A percentile compares a stretch with the other conserved stretches of the same genome.
phyloP scores from a whole-genome alignment of 2,113 vertebrate species.

The Scolopax mira region DNA sequence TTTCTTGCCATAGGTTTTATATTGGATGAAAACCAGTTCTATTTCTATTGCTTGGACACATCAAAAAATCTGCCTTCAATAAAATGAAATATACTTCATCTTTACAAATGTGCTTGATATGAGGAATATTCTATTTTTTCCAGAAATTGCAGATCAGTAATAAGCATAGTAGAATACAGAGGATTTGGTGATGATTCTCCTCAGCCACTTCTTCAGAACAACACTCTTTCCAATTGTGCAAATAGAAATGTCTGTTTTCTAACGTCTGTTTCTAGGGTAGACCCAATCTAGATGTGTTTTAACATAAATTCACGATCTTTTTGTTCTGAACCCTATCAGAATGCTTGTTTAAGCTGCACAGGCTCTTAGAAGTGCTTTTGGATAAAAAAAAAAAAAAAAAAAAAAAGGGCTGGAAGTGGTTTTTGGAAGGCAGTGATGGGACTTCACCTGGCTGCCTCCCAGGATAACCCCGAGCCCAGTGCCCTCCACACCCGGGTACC shows the following conservation, averaged over 20 bases:
- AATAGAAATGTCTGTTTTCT: background rate
- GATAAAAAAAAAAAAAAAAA: background rate
- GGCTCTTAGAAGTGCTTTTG: background rate
- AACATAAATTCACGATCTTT: background rate
- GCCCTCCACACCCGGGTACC: fast-evolving
- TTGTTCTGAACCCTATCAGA: background rate
- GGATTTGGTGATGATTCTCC: background rate
- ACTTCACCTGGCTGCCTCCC: background rate
- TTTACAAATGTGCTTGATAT: background rate
- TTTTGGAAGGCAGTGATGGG: background rate
- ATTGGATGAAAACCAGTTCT: background rate
- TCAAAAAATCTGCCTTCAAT: background rate
- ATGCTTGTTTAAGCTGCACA: background rate
- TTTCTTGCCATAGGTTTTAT: background rate
- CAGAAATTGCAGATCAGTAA: background rate
- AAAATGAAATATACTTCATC: background rate
- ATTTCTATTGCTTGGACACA: background rate
- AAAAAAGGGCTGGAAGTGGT: background rate
- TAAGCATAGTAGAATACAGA: background rate
- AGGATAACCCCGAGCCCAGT: fast-evolving
- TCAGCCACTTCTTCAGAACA: background rate
- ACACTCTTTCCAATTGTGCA: background rate
- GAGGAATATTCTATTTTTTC: background rate
- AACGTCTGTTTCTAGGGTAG: background rate
- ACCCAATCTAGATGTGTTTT: background rate